Conservation (phyloP, 2,888 invertebrate species). For the Beris morrisii region DNA sequence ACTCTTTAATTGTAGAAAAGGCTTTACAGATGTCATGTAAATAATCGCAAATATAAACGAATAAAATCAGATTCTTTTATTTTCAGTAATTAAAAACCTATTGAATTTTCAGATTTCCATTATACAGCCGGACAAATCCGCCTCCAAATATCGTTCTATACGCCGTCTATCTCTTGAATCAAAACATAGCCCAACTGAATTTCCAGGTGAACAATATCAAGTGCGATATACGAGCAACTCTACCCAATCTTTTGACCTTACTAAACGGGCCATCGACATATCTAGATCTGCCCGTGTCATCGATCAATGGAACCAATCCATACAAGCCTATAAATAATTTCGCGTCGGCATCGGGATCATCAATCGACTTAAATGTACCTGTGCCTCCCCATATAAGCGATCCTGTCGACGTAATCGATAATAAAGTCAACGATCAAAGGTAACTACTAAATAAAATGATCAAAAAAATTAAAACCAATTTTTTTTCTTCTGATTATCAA, state of each 20-base stretch:
- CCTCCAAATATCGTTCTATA: constrained; percentile 66
- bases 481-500: constrained; percentile 22
- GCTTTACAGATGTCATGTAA: no score
- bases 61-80: no score
- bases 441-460: constrained; percentile 1
- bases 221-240: constrained; percentile 50
- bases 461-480: constrained; percentile 14
- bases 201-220: constrained; percentile 46
- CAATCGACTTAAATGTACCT: constrained; percentile 50
- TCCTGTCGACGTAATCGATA: constrained; percentile 31
- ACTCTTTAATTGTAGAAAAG: no score
- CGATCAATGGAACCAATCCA: constrained; percentile 4
- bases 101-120: constrained; percentile 70
- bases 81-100: no score
- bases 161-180: constrained; percentile 89
- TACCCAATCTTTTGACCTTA: constrained; percentile 50
- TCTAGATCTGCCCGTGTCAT: constrained; percentile 10
- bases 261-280: constrained; percentile 41
- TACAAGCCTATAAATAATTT: constrained; percentile 6
- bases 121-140: constrained; percentile 61
- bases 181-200: constrained; percentile 88
- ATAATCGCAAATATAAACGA: no score
- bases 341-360: constrained; percentile 49
- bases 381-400: constrained; percentile 40
- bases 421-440: constrained; percentile 32